Base-by-base conservation (phyloP, 2,113 vertebrate species). In the Nibea coibor region DNA sequence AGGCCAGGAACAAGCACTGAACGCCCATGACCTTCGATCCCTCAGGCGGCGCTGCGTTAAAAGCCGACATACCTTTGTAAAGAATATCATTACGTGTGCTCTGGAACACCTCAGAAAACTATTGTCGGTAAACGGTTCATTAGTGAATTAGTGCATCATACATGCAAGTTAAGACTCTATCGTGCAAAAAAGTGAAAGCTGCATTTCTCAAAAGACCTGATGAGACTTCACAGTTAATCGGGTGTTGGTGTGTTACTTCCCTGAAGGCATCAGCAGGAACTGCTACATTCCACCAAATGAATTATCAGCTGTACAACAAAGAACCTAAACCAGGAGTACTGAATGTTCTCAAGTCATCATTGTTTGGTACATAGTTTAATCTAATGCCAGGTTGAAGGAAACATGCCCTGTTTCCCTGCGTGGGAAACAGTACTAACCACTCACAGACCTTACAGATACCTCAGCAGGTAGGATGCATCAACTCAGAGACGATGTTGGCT, bases 281-380 rank as follows among this genome's bases (percentile, higher is more conserved):
- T 45, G 24, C 74, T 39, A 68, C 92, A 88, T 93, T 93, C 91
- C 88, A 72, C 24, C 28, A 64, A 57, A 83, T 15, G 1, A 84
- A 84, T 78, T 64, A 51, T 35, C 61, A 75, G 35, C 73, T 58
- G 50, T 31, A 71, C 75, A 80, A 86, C 57, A 72, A 76, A 65
- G 45, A 69, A 43, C 9, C 63, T 82, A 28, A 65, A 70, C n/a
- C 43, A 26, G 48, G 11, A 58, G 85, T 0, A 79, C 67, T 73
- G 43, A 76, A 85, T 82, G 81, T 86, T 82, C 86, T 17, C 5
- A 9, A 39, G n/a, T 43, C 67, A 58, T 35, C 28, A 63, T 54
- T 0, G 3, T 64, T 83, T 87, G 63, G 68, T 77, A 77, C 39
- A 1, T 2, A 57, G n/a, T 51, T 47, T 26, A 4, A 17, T 47